A percentile compares a stretch with the other conserved stretches of the same genome.
phyloP scores from a whole-genome alignment of 1,140 invertebrate species.

The Harlomillsia oculata region DNA sequence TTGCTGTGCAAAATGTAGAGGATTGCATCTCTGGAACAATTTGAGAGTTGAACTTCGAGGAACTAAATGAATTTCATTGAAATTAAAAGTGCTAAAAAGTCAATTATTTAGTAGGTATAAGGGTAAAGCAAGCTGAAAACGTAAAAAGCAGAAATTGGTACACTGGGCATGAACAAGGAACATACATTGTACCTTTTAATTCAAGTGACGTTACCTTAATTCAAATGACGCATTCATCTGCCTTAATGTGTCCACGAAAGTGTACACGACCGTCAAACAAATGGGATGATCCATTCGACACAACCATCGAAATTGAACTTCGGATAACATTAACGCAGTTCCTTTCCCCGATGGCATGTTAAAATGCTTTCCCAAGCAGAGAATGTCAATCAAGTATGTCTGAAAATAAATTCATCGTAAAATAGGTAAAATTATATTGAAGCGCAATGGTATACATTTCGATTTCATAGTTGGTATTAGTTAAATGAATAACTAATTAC shows the following conservation, averaged over 20 bases:
- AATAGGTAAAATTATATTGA: background rate
- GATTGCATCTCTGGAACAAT: background rate
- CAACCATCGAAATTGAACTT: no score
- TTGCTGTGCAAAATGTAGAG: background rate
- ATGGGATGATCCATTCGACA: no score
- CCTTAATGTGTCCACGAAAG: no score
- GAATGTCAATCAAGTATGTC: background rate
- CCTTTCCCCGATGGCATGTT: background rate
- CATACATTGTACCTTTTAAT: background rate
- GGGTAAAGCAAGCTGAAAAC: no score
- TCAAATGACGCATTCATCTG: no score
- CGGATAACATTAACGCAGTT: no score
- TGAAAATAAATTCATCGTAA: background rate
- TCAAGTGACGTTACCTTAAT: background rate
- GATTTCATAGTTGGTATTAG: no score
- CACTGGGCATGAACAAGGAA: background rate
- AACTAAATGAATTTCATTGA: background rate
- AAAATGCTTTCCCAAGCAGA: background rate
- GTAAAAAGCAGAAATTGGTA: no score
- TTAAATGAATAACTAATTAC: background rate
- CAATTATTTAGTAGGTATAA: background rate
- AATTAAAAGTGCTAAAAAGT: background rate
- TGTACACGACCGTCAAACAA: no score
- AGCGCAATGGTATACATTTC: no score
- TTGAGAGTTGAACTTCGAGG: background rate